These are phyloP conservation scores for Pherbina coryleti DNA, from an alignment of 2,888 invertebrate genomes.

Conservation along the genomic window DNA sequence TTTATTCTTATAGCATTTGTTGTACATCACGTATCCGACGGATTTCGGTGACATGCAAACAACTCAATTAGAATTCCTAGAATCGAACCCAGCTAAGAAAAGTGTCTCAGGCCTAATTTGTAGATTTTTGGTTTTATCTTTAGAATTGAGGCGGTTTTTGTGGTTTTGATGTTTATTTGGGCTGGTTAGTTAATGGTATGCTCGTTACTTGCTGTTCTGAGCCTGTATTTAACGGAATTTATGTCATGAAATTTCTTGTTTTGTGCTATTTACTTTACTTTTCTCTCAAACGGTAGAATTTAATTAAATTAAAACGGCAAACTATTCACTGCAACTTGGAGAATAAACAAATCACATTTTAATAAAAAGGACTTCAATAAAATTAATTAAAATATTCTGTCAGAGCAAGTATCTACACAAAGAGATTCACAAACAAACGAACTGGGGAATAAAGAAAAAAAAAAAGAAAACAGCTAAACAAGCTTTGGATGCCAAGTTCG, in stretches of 20 bases:
- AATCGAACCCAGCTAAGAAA: background rate
- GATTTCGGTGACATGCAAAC: conserved; percentile 43
- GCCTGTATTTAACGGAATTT: too few species aligned
- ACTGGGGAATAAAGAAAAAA: background rate
- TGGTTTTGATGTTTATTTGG: conserved; percentile 26
- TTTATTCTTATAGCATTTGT: background rate
- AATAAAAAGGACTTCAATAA: background rate
- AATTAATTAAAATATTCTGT: conserved; percentile 14
- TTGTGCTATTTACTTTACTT: too few species aligned
- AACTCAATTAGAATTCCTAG: conserved; percentile 60
- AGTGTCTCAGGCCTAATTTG: conserved; percentile 1
- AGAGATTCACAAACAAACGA: background rate
- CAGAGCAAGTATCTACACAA: background rate
- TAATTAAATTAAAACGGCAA: background rate
- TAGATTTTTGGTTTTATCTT: background rate
- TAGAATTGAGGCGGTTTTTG: conserved; percentile 15
- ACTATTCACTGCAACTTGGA: background rate
- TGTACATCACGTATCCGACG: conserved; percentile 21
- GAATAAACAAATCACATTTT: background rate
- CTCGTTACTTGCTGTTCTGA: too few species aligned
- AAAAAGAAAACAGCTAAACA: background rate
- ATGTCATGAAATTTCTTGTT: too few species aligned
- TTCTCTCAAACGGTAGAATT: too few species aligned
- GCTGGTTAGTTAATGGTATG: background rate
- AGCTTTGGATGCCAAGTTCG: background rate